Conservation (phyloP, 2,113 vertebrate genomes). For the Cairina moschata region DNA sequence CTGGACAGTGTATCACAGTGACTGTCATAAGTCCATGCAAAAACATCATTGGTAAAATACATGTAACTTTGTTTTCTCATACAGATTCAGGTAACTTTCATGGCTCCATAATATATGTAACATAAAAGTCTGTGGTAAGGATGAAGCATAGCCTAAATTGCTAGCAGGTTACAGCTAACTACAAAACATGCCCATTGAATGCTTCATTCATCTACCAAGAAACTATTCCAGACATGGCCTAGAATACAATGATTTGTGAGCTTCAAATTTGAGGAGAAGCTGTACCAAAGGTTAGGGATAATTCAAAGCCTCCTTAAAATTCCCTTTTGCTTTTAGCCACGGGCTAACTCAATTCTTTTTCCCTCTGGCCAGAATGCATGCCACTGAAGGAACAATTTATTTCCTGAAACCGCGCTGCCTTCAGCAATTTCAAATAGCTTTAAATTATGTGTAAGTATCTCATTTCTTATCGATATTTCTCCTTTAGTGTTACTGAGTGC, state of each 20-base stretch:
- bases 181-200: neutral
- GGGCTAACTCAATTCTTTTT: neutral
- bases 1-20: neutral
- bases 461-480: slow-evolving; percentile 41
- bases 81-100: neutral
- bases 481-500: neutral
- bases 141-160: neutral
- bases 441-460: slow-evolving; percentile 28
- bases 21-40: neutral
- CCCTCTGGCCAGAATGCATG: neutral
- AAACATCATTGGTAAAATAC: neutral
- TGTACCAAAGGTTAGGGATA: neutral
- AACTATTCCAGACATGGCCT: neutral
- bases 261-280: neutral
- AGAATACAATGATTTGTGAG: neutral
- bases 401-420: slow-evolving; percentile 27
- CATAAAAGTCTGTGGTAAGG: neutral
- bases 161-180: neutral
- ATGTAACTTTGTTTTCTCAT: neutral
- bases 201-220: neutral
- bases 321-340: neutral
- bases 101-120: neutral
- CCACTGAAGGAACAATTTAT: neutral
- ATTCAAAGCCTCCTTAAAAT: neutral
- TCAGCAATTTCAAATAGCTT: slow-evolving; percentile 25